Evolutionary conservation across 2,797 vertebrate genomes (phyloP).

Genomic region (Notamacropus eugenii): DNA sequence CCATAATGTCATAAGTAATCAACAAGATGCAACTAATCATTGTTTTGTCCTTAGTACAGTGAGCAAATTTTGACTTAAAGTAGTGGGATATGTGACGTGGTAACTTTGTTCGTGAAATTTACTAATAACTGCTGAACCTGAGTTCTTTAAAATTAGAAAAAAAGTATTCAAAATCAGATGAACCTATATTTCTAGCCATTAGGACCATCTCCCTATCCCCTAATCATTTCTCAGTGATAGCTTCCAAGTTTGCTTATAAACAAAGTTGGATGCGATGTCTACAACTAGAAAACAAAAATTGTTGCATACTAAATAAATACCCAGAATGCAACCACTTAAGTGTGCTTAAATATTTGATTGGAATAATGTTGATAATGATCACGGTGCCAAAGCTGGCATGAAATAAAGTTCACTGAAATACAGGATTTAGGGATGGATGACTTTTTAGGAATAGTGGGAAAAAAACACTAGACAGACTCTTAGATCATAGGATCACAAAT

Average conservation of each 20-base stretch:
- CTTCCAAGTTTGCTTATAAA: background rate
- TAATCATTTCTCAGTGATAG: background rate
- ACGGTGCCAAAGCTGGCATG: background rate
- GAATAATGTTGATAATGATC: background rate
- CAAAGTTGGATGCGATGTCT: background rate
- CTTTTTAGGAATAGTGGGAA: background rate
- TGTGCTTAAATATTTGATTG: background rate
- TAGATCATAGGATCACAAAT: background rate
- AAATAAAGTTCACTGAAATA: background rate
- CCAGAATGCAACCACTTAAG: background rate
- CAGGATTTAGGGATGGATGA: background rate
- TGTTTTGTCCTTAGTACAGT: background rate
- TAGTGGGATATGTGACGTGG: background rate
- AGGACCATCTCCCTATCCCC: background rate
- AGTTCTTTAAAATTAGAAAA: background rate
- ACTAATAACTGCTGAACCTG: background rate
- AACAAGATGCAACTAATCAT: background rate
- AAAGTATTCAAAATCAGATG: background rate
- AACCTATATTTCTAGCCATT: background rate
- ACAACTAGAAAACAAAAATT: background rate
- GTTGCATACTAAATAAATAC: background rate
- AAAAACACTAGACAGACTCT: background rate
- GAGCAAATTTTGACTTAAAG: background rate
- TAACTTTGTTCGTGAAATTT: background rate
- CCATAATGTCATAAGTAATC: background rate